Evolutionary conservation across 2,888 invertebrate species (phyloP), one percentile per base, ranked within the genome.

Genomic region (Crocallis elinguaria): DNA sequence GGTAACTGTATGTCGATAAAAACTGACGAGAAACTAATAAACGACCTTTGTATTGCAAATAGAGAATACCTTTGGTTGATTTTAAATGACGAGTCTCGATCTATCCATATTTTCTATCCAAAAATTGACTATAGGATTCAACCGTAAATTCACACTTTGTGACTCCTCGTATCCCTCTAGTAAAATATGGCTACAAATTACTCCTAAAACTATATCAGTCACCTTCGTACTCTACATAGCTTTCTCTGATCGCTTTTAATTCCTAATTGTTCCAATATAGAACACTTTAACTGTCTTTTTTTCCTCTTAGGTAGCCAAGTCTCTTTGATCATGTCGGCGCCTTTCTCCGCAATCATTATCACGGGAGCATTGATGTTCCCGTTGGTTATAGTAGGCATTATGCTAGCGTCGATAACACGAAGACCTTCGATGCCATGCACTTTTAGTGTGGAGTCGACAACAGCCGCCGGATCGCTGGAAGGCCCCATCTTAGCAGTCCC

Each of bases 321-420:
- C 41, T 93, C 92, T 75, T 96, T 96, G 25, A 97, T 94, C 84
- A 97, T 78, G 80, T 97, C 97, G 1, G 97, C 94, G 0, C 95
- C 97, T 73, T 97, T 97, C 75, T 97, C 97, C 0, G 93, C 97
- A 14, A 97, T 96, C 97, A 97, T 97, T 21, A 97, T 95, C 0
- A 95, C 94, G 0, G 97, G 97, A 0, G 97, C 97, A 70, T 97
- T 97, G 13, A 96, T 96, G 71, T 97, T 97, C 0, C 97, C 97
- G 74, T 95, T 97, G 0, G 96, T 96, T 27, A 97, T 95, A 0
- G 94, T 92, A 0, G 97, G 97, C 97, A 97, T 97, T 58, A 97
- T 95, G 59, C 96, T 96, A 0, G 97, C 97, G 71, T 97, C 97
- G 52, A 97, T 95, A 0, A 97, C 96, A 42, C 98, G 89, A 16